Base-by-base conservation (phyloP, 2,888 invertebrate species). In the Ornithoptera priamus region DNA sequence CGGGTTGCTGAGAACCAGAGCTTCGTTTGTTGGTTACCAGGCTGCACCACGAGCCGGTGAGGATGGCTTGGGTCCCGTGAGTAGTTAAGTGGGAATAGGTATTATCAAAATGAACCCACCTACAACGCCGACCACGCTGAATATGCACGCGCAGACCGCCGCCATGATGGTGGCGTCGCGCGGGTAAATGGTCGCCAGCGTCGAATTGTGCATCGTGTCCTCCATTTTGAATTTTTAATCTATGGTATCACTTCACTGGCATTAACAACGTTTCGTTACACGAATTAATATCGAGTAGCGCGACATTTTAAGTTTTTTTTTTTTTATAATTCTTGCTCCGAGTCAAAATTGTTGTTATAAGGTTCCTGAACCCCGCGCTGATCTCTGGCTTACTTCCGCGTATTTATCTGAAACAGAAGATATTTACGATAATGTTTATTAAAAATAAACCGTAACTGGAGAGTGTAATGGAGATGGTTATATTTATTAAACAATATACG, bases 71-170 rank as follows among this genome's bases (percentile, higher is more conserved):
- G 30, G 30, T 5, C 30, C 30, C 30, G 3, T 3, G 30, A 30
- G 30, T 30, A 4, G 30, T 30, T 30, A 5, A 4, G 30, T 4
- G 30, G 30, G 30, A 30, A 60, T 18, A 36, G 30, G 18, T 18
- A 30, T 60, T 12, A 17, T 17, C 2, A 15, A 7, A 22, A 20
- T 59, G 69, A 68, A 87, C 94, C 94, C 91, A 97, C 97, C 97
- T 71, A 96, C 89, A 72, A 97, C 94, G 72, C 97, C 97, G 61
- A 97, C 92, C 69, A 96, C 86, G 81, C 96, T 95, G 89, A 97
- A 97, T 68, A 96, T 83, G 77, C 96, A 95, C 56, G 97, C 97
- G 84, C 96, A 96, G 69, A 93, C 93, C 42, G 97, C 96, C 22
- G 97, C 97, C 80, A 96, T 92, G 77, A 97, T 93, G 50, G 97